Percentiles rank a stretch among this genome's conserved stretches.
Evolutionary conservation across 1,140 invertebrate species (phyloP).

Genomic region (Leptopilina boulardi): DNA sequence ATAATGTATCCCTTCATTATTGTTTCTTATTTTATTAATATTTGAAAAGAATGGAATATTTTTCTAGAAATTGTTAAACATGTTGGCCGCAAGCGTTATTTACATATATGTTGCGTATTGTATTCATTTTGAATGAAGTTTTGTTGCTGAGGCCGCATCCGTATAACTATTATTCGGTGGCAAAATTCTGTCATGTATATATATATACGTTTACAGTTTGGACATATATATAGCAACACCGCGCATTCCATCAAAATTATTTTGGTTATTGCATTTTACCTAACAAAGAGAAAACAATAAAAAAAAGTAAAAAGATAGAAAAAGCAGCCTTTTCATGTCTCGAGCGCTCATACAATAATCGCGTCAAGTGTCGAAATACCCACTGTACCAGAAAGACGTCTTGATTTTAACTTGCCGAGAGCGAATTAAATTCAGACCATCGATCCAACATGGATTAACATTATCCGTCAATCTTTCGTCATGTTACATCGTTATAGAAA

Average conservation of each 20-base stretch:
- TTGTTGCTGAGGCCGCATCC: background rate
- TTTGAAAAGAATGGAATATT: constrained; percentile 70
- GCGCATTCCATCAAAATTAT: constrained; percentile 21
- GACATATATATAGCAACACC: background rate
- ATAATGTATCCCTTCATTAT: background rate
- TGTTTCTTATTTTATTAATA: background rate
- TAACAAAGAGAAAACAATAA: background rate
- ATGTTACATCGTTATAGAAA: background rate
- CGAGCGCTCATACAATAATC: background rate
- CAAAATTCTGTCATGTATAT: constrained; percentile 9
- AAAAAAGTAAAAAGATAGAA: background rate
- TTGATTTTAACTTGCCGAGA: background rate
- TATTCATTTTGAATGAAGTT: background rate
- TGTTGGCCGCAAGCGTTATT: background rate
- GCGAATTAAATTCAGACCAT: constrained; percentile 15
- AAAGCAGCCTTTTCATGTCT: constrained; percentile 12
- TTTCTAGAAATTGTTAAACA: constrained; percentile 60
- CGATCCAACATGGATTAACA: background rate
- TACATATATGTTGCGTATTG: constrained; percentile 2
- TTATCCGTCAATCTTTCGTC: constrained; percentile 2
- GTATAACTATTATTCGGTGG: background rate
- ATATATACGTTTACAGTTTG: background rate
- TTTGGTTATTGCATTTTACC: background rate
- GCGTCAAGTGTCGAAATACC: constrained; percentile 21
- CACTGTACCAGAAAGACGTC: constrained; percentile 22